Percentiles rank a stretch among this genome's conserved stretches.
These are phyloP conservation scores for Fringilla coelebs DNA, from an alignment of 2,797 vertebrate genomes.

Conservation along the genomic window DNA sequence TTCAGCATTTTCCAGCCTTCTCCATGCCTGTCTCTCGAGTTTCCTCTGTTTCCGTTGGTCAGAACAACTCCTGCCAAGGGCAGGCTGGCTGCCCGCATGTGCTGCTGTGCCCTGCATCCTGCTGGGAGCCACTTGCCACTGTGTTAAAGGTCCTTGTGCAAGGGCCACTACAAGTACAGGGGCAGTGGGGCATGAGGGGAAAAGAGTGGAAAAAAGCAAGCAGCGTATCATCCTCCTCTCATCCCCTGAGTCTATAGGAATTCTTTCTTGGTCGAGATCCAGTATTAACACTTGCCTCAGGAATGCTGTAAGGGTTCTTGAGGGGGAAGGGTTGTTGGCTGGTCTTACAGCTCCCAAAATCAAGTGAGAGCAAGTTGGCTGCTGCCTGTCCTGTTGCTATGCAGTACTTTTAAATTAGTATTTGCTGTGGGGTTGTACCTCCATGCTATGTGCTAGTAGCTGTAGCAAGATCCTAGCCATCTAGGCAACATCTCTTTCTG, in stretches of 20 bases:
- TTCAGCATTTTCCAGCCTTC: background rate
- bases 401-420: background rate
- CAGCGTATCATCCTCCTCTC: background rate
- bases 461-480: background rate
- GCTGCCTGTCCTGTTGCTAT: background rate
- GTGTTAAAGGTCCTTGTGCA: background rate
- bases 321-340: background rate
- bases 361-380: background rate
- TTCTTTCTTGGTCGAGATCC: conserved; percentile 3
- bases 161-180: background rate
- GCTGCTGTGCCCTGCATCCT: background rate
- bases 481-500: background rate
- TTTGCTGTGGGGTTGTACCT: background rate
- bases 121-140: rapidly evolving
- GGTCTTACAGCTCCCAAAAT: background rate
- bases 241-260: background rate
- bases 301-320: background rate
- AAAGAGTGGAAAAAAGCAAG: background rate
- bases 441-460: background rate
- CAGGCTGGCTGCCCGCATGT: background rate
- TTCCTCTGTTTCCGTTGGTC: background rate
- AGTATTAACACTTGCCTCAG: conserved; percentile 21
- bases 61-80: background rate
- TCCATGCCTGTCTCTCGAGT: background rate
- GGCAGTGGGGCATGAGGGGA: background rate